Base-by-base conservation (phyloP, 1,140 invertebrate species). In the Ylistrum balloti region DNA sequence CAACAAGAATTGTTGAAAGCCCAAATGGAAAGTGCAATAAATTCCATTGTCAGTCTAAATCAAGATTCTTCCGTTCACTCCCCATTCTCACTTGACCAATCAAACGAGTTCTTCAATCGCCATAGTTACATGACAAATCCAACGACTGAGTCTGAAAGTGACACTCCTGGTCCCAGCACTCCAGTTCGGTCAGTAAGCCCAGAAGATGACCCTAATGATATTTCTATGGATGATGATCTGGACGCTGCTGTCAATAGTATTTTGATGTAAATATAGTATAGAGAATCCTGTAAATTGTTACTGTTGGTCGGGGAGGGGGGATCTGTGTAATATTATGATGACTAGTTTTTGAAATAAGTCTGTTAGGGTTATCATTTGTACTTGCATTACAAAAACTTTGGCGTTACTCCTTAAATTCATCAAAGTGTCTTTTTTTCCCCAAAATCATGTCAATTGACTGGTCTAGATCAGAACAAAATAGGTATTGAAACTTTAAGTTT, bases 21-120 rank as follows among this genome's bases (percentile, higher is more conserved):
- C 45, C 93, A 95, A 88, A 93, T 95, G 93, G 93, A 95, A 90
- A 94, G 92, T 93, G 95, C 95, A 92, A 95, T 95, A 91, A 93
- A 95, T 85, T 95, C 94, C 41, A 95, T 95, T 89, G 90, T 95
- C 28, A 92, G 93, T 91, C 89, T 93, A 28, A 94, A 90, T 88
- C 88, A 92, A 35, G 91, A 88, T 48, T 32, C 74, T 41, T 35
- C 85, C 86, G 85, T 48, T 41, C n/a, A 86, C 34, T 88, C 88
- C n/a, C 45, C 87, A 17, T 45, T 86, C 32, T 88, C 41, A 33
- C 85, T 74, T 86, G 38, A 88, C 86, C 45, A 89, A 45, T 90
- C 91, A 89, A 45, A 89, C 48, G 33, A 88, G 28, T 74, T 88
- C 86, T 45, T 74, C 56, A 74, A 5, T 74, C 56, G 56, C 56